Evolutionary conservation across 2,888 invertebrate genomes (phyloP).

Genomic region (Frankliniella intonsa): DNA sequence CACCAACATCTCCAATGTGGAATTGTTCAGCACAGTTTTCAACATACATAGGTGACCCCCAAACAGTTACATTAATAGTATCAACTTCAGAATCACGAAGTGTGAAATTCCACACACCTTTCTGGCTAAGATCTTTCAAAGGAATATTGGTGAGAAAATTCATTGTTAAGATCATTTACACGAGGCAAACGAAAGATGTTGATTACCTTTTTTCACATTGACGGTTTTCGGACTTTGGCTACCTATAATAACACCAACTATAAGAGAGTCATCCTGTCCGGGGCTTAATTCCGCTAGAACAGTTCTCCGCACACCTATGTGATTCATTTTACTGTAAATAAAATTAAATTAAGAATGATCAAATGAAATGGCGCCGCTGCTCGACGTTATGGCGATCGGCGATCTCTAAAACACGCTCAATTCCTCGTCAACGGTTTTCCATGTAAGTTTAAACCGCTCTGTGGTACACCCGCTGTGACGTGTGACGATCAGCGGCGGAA

Average conservation of each 20-base stretch:
- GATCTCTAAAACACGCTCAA: too few species aligned
- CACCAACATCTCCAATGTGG: conserved; percentile 64
- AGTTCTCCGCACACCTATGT: background rate
- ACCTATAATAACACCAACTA: conserved; percentile 55
- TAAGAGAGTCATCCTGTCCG: conserved; percentile 47
- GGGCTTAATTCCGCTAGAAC: background rate
- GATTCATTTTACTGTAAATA: background rate
- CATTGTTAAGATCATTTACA: background rate
- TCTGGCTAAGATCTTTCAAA: conserved; percentile 48
- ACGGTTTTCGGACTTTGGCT: conserved; percentile 58
- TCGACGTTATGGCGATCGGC: background rate
- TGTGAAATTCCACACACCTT: conserved; percentile 73
- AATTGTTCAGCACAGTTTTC: conserved; percentile 58
- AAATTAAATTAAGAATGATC: background rate
- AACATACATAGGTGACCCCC: conserved; percentile 64
- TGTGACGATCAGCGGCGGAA: background rate
- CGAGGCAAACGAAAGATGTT: background rate
- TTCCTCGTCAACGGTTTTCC: background rate
- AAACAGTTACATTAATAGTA: conserved; percentile 69
- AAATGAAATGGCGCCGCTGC: background rate
- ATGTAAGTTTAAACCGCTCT: background rate
- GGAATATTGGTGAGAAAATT: background rate
- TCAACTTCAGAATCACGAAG: conserved; percentile 66
- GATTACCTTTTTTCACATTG: conserved; percentile 49
- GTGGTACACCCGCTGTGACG: background rate